Percentiles rank a stretch among this genome's conserved stretches.
Evolutionary conservation across 2,113 vertebrate genomes (phyloP).

Genomic region (Toxotes jaculatrix): DNA sequence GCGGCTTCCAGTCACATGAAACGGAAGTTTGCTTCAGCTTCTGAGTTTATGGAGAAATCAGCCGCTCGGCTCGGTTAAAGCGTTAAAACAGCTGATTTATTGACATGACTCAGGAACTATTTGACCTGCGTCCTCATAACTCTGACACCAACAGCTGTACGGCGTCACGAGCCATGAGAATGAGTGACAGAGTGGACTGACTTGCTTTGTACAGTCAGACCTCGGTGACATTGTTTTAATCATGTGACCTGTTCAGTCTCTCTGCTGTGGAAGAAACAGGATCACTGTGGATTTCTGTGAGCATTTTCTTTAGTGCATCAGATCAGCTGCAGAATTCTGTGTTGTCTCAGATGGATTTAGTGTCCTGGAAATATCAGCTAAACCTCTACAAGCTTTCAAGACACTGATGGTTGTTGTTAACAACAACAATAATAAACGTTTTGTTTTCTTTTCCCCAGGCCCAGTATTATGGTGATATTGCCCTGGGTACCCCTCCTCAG

Average conservation of each 20-base stretch:
- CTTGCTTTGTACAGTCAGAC: not conserved
- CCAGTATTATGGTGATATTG: slow-evolving; percentile 92
- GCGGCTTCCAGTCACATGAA: slow-evolving; percentile 10
- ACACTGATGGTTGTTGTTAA: not conserved
- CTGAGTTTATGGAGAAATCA: not conserved
- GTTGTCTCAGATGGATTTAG: not conserved
- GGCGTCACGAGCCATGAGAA: not conserved
- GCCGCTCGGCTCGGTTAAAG: not conserved
- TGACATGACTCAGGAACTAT: not conserved
- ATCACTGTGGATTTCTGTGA: not conserved
- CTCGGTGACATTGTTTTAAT: not conserved
- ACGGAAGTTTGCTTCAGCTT: not conserved
- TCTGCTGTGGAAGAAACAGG: not conserved
- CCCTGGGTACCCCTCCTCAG: slow-evolving; percentile 91
- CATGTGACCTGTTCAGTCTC: not conserved
- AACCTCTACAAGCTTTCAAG: not conserved
- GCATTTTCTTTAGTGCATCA: not conserved
- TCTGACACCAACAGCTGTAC: not conserved
- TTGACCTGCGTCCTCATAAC: slow-evolving; percentile 7
- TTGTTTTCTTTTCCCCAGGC: slow-evolving; percentile 82
- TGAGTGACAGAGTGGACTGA: not conserved
- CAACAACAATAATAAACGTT: not conserved
- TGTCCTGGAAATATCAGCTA: not conserved
- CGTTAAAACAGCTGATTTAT: not conserved
- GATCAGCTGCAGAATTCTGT: not conserved